Evolutionary conservation across 1,140 invertebrate species (phyloP).

Genomic region (Hesperophylax magnus): DNA sequence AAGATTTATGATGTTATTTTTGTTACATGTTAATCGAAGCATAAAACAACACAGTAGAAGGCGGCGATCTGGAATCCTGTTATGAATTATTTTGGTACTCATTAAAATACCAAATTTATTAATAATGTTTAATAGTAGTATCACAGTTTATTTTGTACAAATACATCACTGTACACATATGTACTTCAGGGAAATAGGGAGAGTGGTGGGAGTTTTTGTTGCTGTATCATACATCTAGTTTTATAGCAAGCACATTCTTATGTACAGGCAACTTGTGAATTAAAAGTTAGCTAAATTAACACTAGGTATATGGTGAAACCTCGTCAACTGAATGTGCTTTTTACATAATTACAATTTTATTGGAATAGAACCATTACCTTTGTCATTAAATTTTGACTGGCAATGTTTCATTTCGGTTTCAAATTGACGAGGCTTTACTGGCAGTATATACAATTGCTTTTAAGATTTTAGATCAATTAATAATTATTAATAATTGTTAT

Average conservation of each 20-base stretch:
- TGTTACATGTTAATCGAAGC: constrained; percentile 59
- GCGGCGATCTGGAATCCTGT: constrained; percentile 38
- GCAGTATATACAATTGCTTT: constrained; percentile 31
- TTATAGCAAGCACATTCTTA: constrained; percentile 54
- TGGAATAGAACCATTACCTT: no score
- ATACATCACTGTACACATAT: constrained; percentile 3
- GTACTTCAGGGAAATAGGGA: not conserved
- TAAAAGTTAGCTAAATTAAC: constrained; percentile 34
- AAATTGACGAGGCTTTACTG: not conserved
- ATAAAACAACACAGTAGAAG: constrained; percentile 22
- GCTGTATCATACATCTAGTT: constrained; percentile 57
- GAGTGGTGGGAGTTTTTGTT: constrained; percentile 1
- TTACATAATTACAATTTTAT: no score
- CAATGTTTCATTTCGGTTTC: no score
- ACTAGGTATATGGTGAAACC: constrained; percentile 19
- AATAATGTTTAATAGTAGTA: constrained; percentile 8
- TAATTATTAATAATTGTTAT: constrained; percentile 60
- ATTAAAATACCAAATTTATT: not conserved
- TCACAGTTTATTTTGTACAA: constrained; percentile 20
- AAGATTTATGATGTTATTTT: constrained; percentile 64
- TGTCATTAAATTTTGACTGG: no score
- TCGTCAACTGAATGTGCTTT: no score
- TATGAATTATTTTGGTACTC: constrained; percentile 9
- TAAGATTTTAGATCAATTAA: constrained; percentile 30
- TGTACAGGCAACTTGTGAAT: constrained; percentile 42